A percentile compares a stretch with the other conserved stretches of the same genome.
Evolutionary conservation across 2,113 vertebrate genomes (phyloP).

Genomic region (Cranoglanis bouderius): DNA sequence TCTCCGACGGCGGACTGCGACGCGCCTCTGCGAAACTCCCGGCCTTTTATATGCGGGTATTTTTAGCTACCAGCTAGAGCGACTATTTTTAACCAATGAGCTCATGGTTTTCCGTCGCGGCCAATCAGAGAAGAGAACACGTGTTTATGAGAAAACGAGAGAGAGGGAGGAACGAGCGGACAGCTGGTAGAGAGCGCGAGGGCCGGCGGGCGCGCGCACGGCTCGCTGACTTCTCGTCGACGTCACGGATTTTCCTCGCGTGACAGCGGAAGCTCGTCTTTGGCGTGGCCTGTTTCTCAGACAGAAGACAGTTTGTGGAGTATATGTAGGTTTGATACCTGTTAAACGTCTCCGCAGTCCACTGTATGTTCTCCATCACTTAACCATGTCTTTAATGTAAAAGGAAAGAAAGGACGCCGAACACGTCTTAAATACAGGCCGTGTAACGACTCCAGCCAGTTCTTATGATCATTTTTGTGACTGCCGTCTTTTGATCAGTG

Average conservation of each 20-base stretch:
- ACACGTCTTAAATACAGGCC: neutral
- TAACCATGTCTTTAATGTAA: neutral
- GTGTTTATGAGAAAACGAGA: conserved; percentile 33
- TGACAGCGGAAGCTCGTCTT: neutral
- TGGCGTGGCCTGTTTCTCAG: neutral
- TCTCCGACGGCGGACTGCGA: conserved; percentile 35
- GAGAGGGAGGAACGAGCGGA: conserved; percentile 15
- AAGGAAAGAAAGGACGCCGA: neutral
- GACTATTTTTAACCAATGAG: conserved; percentile 80
- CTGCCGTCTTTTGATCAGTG: neutral
- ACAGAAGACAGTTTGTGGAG: neutral
- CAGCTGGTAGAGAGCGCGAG: conserved; percentile 36
- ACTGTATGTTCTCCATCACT: neutral
- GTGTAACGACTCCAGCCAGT: neutral
- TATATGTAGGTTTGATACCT: no score
- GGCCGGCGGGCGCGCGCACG: conserved; percentile 38
- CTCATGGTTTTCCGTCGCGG: conserved; percentile 60
- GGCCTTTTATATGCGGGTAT: conserved; percentile 75
- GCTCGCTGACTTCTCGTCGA: neutral
- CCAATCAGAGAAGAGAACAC: conserved; percentile 65
- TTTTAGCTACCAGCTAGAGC: conserved; percentile 70
- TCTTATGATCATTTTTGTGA: neutral
- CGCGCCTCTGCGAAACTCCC: conserved; percentile 25
- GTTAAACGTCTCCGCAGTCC: neutral
- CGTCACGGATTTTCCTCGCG: conserved; percentile 23